Evolutionary conservation across 2,113 vertebrate genomes (phyloP).

Genomic region (Sisor rabdophorus): DNA sequence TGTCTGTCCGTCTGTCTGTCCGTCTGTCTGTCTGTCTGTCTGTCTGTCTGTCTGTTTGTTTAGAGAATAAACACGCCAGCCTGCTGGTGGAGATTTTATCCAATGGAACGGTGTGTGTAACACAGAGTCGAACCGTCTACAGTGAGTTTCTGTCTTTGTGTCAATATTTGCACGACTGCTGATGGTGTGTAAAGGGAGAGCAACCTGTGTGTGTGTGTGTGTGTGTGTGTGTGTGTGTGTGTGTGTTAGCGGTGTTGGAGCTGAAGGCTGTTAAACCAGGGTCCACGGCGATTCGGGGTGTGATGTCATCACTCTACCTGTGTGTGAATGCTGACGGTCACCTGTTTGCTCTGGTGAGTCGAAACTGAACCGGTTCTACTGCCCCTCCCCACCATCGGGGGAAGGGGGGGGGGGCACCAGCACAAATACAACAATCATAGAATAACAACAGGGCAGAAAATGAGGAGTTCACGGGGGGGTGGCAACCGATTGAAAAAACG

Average conservation of each 20-base stretch:
- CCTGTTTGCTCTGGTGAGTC: constrained; percentile 24
- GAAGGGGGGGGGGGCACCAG: no score
- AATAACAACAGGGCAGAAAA: no score
- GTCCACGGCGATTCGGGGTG: constrained; percentile 14
- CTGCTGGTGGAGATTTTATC: constrained; percentile 25
- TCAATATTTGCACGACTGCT: not conserved
- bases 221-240: not conserved
- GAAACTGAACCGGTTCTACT: not conserved
- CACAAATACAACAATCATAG: no score
- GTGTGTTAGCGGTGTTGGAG: constrained; percentile 25
- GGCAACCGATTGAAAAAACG: no score
- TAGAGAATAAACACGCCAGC: constrained; percentile 19
- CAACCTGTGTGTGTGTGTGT: not conserved
- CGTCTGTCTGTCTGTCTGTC: no score
- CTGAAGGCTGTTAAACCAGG: constrained; percentile 25
- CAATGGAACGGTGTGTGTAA: constrained; percentile 12
- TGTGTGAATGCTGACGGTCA: constrained; percentile 20
- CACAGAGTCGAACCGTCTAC: constrained; percentile 9
- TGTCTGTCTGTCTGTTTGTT: not conserved
- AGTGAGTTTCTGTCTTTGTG: constrained; percentile 20
- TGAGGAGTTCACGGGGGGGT: no score
- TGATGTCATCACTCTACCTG: constrained; percentile 22
- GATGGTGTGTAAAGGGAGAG: not conserved
- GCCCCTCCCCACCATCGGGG: no score
- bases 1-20: no score